Base-by-base conservation (phyloP, 2,113 vertebrate genomes). In the Sceloporus tristichus region DNA sequence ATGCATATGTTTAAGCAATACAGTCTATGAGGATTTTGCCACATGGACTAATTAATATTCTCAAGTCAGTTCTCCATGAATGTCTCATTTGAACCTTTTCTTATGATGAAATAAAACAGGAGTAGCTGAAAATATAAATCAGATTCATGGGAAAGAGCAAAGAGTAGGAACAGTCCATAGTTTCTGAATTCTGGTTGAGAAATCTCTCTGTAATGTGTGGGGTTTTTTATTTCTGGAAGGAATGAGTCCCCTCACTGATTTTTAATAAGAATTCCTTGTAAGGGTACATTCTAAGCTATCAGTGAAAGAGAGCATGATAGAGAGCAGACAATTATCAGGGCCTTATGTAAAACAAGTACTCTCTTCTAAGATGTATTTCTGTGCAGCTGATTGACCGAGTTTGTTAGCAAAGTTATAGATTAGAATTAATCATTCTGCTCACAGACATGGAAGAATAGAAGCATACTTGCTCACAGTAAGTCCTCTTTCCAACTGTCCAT, bases 361-460 rank as follows among this genome's bases (percentile, higher is more conserved):
- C 7, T 62, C 18, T 4, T 62, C 18, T 9, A 27, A 91, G 86
- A 79, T 3, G 13, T 7, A 25, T 2, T 56, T 84, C 62, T 80
- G 66, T 66, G 0, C 21, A 40, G 90, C 74, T 87, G 86, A 76
- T 29, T 65, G 53, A 81, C 90, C 42, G 75, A 59, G 76, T 94
- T 92, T 1, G 9, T 90, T 4, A 62, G 3, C 13, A 14, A 62
- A 62, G 59, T 95, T 88, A n/a, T 79, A 53, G 71, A 77, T n/a
- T 4, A 71, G 29, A 71, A 11, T 29, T 71, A 13, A 62, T 62
- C 4, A 4, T 62, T 62, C 11, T 62, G 11, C 18, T 4, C 1
- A 62, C 59, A 14, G 3, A 18, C 13, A 62, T 18, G 59, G 59
- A 62, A 62, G 10, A 62, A 62, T 62, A 62, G 14, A 13, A 62